These are phyloP conservation scores for Loriculus beryllinus DNA, from an alignment of 2,797 vertebrate species.

Conservation along the genomic window DNA sequence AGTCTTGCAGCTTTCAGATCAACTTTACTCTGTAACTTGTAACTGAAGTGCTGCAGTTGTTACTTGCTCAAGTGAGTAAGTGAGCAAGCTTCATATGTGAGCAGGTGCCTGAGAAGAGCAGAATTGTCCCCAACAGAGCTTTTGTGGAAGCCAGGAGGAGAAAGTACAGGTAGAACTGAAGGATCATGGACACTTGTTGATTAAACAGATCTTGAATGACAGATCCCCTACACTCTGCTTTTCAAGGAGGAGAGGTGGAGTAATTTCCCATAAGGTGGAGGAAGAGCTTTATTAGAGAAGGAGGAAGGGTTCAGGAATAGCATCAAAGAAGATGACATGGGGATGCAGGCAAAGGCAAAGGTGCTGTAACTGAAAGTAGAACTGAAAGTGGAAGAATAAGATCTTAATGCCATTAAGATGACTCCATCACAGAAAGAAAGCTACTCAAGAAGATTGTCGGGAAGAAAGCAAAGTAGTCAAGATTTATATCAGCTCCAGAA, in stretches of 20 bases:
- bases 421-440: neutral
- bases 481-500: neutral
- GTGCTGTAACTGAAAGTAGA: neutral
- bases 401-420: neutral
- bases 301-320: neutral
- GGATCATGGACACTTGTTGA: neutral
- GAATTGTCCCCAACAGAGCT: neutral
- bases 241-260: neutral
- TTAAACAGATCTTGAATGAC: neutral
- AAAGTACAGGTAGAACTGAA: neutral
- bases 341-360: neutral
- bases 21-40: neutral
- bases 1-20: neutral
- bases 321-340: neutral
- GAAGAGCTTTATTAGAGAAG: fast-evolving
- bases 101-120: neutral
- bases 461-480: neutral
- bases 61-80: neutral
- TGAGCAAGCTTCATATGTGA: neutral
- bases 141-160: neutral
- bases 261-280: neutral
- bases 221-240: neutral
- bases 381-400: neutral
- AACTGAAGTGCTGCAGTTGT: neutral
- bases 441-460: neutral